Conservation (phyloP, 2,113 vertebrate species). For the Elachura formosa region DNA sequence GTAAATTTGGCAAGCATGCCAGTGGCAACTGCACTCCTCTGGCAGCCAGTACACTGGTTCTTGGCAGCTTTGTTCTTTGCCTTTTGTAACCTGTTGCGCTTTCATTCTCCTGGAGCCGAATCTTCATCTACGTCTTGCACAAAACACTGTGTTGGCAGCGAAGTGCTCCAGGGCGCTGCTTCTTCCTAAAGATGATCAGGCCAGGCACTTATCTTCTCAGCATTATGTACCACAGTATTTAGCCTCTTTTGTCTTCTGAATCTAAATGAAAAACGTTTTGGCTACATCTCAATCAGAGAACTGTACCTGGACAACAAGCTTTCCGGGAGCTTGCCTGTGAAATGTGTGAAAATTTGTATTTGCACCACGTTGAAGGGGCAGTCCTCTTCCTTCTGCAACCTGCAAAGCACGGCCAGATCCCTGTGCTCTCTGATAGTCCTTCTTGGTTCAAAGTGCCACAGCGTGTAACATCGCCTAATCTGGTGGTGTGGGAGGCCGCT, state of each 20-base stretch:
- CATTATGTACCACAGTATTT: fast-evolving
- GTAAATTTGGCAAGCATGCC: too few species aligned
- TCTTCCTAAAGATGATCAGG: neutral
- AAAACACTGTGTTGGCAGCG: neutral
- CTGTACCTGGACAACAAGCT: neutral
- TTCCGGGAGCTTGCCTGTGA: neutral
- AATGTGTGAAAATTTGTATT: too few species aligned
- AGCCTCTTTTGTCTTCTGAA: neutral
- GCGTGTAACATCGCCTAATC: too few species aligned
- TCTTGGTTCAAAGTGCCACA: neutral
- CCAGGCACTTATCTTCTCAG: neutral
- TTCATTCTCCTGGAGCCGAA: neutral
- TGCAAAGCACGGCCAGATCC: fast-evolving
- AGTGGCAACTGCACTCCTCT: neutral
- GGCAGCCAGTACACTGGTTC: neutral
- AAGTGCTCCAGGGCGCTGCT: neutral
- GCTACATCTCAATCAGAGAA: neutral
- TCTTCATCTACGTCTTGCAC: neutral
- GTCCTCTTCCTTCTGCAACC: too few species aligned
- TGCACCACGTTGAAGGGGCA: too few species aligned
- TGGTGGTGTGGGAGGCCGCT: too few species aligned
- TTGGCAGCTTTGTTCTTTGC: neutral
- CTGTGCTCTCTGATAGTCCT: neutral
- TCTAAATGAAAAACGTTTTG: neutral
- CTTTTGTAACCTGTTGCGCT: neutral